Evolutionary conservation across 2,888 invertebrate species (phyloP), one percentile per base, ranked within the genome.

Genomic region (Tineola bisselliella): DNA sequence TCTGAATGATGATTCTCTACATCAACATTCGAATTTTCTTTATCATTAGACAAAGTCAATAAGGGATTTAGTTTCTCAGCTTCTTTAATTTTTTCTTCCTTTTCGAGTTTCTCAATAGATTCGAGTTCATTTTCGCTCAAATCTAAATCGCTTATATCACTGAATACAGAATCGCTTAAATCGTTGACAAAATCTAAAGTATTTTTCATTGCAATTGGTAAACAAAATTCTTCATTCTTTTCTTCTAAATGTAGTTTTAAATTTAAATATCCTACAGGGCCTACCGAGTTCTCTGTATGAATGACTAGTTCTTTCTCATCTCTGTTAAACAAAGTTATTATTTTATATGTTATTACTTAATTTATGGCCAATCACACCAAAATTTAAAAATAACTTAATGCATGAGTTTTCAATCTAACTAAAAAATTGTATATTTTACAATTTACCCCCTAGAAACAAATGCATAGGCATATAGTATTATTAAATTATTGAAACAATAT

Each of bases 231-330:
- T 69, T 80, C 74, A 61, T 72, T 73, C 79, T 92, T 92, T 61
- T 88, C 75, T 81, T 93, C 93, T 69, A 98, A 87, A 70, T 92
- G 93, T 64, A 98, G 81, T 80, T 93, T 93, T 67, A 99, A 91
- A 79, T 94, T 96, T 62, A 99, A 88, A 79, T 97, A 99, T 33
- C 96, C 98, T 61, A 98, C 98, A 8, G 98, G 95, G 30, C 97
- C 97, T 72, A 99, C 92, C 1, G 94, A 92, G 88, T 98, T 97
- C 70, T 95, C 92, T 18, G 97, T 93, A 76, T 97, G 96, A 66
- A 95, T 90, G 62, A 98, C 91, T 69, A 93, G 90, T 88, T 97
- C 95, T 68, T 91, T 92, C 70, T 94, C 93, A 79, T 95, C 94
- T 74, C 95, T 95, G 84, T 48, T 13, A 65, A 84, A 84, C 65